A percentile compares a stretch with the other conserved stretches of the same genome.
Conservation (phyloP, 2,888 invertebrate species). For the Electrophaes corylata region DNA sequence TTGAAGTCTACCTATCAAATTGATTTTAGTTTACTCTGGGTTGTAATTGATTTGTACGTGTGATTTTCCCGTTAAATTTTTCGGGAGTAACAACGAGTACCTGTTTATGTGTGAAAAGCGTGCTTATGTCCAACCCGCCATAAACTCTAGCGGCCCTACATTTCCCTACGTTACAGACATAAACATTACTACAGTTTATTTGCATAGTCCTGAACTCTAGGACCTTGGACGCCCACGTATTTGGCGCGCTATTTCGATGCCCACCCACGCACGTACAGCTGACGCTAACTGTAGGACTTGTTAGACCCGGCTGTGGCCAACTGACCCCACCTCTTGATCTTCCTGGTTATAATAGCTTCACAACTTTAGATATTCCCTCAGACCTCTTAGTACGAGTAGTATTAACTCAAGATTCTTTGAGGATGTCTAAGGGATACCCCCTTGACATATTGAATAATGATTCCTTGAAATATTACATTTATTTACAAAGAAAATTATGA, state of each 20-base stretch:
- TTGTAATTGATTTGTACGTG: not conserved
- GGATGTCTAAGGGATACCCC: no score
- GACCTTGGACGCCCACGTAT: conserved; percentile 42
- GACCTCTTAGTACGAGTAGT: no score
- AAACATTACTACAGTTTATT: conserved; percentile 18
- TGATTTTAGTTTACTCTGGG: no score
- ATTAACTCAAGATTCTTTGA: no score
- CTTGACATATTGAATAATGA: no score
- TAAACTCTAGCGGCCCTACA: not conserved
- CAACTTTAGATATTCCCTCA: no score
- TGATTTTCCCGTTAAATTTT: not conserved
- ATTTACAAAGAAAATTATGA: no score
- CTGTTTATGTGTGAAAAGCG: not conserved
- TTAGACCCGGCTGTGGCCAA: conserved; percentile 13
- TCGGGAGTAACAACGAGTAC: not conserved
- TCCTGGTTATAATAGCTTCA: no score
- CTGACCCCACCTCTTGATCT: conserved; percentile 3
- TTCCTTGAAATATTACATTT: no score
- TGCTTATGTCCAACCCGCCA: not conserved
- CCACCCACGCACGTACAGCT: conserved; percentile 43
- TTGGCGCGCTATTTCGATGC: conserved; percentile 39
- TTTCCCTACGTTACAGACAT: conserved; percentile 3
- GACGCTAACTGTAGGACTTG: conserved; percentile 34
- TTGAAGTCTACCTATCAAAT: no score
- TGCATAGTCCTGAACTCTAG: conserved; percentile 13